Conservation (phyloP, 2,888 invertebrate genomes). For the Lepetodrilus schrolli region DNA sequence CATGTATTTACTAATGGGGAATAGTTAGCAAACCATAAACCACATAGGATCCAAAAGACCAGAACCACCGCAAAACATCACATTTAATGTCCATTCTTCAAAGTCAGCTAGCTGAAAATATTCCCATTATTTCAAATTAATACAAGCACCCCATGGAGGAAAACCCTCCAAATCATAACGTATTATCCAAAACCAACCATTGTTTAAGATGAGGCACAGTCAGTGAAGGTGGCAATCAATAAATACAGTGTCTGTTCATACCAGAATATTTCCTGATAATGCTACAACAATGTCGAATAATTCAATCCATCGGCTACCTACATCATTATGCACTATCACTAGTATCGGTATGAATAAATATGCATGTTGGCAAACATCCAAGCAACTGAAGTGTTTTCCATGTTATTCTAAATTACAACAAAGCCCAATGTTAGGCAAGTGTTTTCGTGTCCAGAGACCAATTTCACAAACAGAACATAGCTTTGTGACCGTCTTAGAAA, state of each 20-base stretch:
- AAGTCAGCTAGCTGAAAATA: not conserved
- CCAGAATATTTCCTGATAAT: not conserved
- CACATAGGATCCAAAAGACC: too few species aligned
- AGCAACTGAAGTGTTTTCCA: not conserved
- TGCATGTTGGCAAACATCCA: conserved; percentile 6
- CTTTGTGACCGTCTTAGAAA: too few species aligned
- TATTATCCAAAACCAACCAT: not conserved
- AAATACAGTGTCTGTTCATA: not conserved
- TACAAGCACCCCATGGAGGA: not conserved
- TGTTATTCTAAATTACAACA: not conserved
- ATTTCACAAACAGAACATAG: too few species aligned
- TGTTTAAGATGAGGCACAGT: not conserved
- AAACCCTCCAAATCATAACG: not conserved
- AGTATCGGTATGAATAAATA: not conserved
- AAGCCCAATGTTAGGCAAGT: not conserved
- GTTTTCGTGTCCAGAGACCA: not conserved
- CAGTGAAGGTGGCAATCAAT: too few species aligned
- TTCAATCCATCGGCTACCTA: not conserved
- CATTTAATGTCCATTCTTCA: not conserved
- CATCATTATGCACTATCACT: conserved; percentile 13
- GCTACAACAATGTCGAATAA: not conserved
- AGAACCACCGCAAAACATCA: too few species aligned
- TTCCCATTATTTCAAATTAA: not conserved
- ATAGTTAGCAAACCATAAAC: too few species aligned
- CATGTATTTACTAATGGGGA: too few species aligned